Conservation (phyloP, 2,888 invertebrate species). For the Latrodectus hesperus region DNA sequence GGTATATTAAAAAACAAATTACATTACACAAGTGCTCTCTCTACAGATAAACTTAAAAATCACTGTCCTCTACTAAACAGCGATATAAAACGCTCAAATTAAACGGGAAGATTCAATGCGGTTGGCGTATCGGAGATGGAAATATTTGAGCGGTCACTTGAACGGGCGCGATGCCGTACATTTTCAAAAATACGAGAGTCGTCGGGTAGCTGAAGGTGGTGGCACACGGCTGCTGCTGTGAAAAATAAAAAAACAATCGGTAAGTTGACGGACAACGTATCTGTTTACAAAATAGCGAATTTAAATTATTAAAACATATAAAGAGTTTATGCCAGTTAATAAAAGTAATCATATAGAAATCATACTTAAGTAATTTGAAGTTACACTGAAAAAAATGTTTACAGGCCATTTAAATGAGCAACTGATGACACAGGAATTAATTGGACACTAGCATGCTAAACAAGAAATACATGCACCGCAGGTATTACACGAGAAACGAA, state of each 20-base stretch:
- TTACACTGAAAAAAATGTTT: too few species aligned
- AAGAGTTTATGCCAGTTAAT: too few species aligned
- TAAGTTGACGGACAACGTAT: conserved; percentile 15
- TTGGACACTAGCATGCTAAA: too few species aligned
- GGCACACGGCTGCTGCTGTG: conserved; percentile 56
- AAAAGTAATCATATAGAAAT: too few species aligned
- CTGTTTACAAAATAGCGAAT: background rate
- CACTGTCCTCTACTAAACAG: conserved; percentile 46
- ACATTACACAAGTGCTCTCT: conserved; percentile 25
- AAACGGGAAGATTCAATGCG: conserved; percentile 38
- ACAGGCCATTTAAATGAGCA: too few species aligned
- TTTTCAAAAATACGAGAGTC: conserved; percentile 65
- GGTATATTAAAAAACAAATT: conserved; percentile 19
- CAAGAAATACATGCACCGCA: too few species aligned
- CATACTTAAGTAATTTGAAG: too few species aligned
- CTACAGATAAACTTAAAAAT: conserved; percentile 52
- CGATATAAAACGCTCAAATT: conserved; percentile 37
- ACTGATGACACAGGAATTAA: too few species aligned
- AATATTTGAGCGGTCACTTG: conserved; percentile 41
- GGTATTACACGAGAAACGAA: too few species aligned
- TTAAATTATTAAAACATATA: background rate
- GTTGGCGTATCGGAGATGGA: conserved; percentile 28
- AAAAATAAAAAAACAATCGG: conserved; percentile 45
- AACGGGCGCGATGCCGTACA: conserved; percentile 38
- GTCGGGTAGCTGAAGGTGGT: conserved; percentile 52